Conservation (phyloP, 1,140 invertebrate genomes). For the Scaptomyza graminum region DNA sequence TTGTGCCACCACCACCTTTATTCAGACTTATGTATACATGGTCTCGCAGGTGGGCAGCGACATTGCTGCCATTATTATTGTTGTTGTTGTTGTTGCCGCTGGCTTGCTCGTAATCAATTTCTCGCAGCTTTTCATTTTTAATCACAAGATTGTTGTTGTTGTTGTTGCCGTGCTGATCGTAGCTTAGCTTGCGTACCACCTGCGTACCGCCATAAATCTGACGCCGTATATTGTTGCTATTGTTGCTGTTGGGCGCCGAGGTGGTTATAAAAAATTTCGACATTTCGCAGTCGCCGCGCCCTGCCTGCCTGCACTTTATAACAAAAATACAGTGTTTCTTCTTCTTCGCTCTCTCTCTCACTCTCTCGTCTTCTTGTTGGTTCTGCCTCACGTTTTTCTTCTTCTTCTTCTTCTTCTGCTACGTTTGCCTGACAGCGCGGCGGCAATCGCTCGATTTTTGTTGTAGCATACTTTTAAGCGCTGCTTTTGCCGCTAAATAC, state of each 20-base stretch:
- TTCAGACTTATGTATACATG: constrained; percentile 88
- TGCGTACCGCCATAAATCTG: constrained; percentile 52
- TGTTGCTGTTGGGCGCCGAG: constrained; percentile 38
- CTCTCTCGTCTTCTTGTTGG: constrained; percentile 21
- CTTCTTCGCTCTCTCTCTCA: constrained; percentile 23
- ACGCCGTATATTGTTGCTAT: constrained; percentile 24
- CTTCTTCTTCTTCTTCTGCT: constrained; percentile 30
- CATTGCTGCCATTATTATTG: constrained; percentile 49
- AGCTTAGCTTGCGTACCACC: constrained; percentile 66
- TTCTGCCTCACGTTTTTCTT: not conserved
- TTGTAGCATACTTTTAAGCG: constrained; percentile 72
- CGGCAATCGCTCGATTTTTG: constrained; percentile 25
- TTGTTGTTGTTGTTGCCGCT: constrained; percentile 51
- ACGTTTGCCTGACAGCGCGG: constrained; percentile 42
- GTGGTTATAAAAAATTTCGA: constrained; percentile 77
- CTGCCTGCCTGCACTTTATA: constrained; percentile 53
- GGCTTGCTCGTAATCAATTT: constrained; percentile 58
- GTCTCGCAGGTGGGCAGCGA: constrained; percentile 89
- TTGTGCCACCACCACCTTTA: constrained; percentile 86
- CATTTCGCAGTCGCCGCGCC: constrained; percentile 60
- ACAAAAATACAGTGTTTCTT: constrained; percentile 34
- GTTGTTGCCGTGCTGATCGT: constrained; percentile 46
- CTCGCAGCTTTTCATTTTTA: constrained; percentile 55
- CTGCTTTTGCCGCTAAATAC: constrained; percentile 6
- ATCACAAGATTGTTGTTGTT: constrained; percentile 65